Evolutionary conservation across 2,888 invertebrate species (phyloP), one percentile per base, ranked within the genome.

Genomic region (Aquatica leii): DNA sequence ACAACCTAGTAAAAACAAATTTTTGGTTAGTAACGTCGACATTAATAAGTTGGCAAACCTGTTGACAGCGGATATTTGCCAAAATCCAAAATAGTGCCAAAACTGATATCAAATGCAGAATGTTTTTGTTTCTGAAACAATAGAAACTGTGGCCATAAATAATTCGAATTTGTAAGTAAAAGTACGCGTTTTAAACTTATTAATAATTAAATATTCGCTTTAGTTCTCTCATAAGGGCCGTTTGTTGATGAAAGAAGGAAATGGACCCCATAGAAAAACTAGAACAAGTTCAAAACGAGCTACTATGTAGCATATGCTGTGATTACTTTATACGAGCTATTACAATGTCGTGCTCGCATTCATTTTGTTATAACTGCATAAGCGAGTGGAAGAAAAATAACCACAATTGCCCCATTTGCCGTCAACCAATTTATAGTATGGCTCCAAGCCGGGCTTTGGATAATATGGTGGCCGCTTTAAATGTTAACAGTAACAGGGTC

Each of bases 271-370:
- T 37, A 14, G 55, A 54, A 18, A 35, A 55, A n/a, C 43, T 61
- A 11, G 50, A 55, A 41, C 49, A 41, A 20, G 24, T 62, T 9
- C 43, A 62, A n/a, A 37, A 20, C 11, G 58, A 62, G 40, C 34
- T 62, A 8, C 37, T 49, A 2, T 62, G 62, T 20, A 14, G 48
- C n/a, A 62, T 62, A 21, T 62, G 62, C 8, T 52, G 53, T 11
- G 54, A 58, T 15, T 62, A 54, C 15, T 62, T 58, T 41, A 21
- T 58, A 11, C 46, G 58, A 34, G 62, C 62, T 0, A 14, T 43
- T n/a, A 62, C 62, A n/a, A 34, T 62, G 2, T 51, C 52, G 0
- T 62, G 62, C 24, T 53, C 62, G 11, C 62, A 62, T 54, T 58
- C 62, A 6, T 62, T 62, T 18, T 62, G 62, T 15, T 54, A 35